Evolutionary conservation across 2,113 vertebrate species (phyloP).

Genomic region (Chaenogobius annularis): DNA sequence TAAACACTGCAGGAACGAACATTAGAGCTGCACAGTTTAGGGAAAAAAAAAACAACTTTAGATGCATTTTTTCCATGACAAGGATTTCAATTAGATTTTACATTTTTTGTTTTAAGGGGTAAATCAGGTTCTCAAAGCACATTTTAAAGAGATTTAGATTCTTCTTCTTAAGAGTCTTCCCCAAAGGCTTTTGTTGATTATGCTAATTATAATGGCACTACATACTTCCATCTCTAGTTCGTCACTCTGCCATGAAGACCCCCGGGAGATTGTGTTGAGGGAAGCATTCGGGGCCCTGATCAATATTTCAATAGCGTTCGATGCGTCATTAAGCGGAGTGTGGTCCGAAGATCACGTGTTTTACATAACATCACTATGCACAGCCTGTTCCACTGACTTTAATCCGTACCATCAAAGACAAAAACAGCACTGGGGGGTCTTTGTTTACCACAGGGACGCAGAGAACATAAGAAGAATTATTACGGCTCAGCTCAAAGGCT

Average conservation of each 20-base stretch:
- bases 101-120: background rate
- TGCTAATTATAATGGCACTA: background rate
- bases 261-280: slow-evolving; percentile 6
- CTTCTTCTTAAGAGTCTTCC: background rate
- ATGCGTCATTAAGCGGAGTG: slow-evolving; percentile 4
- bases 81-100: background rate
- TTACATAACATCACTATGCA: background rate
- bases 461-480: slow-evolving; percentile 11
- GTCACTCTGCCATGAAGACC: background rate
- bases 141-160: background rate
- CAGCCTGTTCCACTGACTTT: background rate
- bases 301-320: slow-evolving; percentile 13
- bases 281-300: slow-evolving; percentile 10
- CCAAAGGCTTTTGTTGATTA: background rate
- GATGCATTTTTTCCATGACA: too few species aligned
- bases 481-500: slow-evolving; percentile 40
- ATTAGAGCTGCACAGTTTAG: background rate
- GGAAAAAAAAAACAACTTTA: background rate
- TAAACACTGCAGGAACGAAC: background rate
- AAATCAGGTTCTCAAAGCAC: background rate
- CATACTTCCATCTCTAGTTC: background rate
- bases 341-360: background rate
- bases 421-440: background rate
- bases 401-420: background rate
- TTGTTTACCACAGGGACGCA: background rate